Percentiles rank a stretch among this genome's conserved stretches.
Conservation (phyloP, 2,113 vertebrate species). For the Sander lucioperca region DNA sequence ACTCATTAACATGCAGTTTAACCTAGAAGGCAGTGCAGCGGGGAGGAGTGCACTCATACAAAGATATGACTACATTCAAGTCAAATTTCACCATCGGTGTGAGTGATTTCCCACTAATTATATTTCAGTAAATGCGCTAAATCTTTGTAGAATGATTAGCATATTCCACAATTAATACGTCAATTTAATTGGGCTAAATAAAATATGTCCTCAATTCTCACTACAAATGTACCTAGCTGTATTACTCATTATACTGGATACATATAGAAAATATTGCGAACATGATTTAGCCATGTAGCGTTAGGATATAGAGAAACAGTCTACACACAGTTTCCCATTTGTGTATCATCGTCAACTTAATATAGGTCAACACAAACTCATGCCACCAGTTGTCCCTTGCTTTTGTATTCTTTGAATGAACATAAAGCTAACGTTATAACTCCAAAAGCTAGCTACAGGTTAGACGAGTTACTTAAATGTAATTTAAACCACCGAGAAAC, state of each 20-base stretch:
- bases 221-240: not conserved
- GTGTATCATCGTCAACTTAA: not conserved
- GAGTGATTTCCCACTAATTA: not conserved
- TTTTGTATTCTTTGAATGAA: not conserved
- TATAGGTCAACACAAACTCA: not conserved
- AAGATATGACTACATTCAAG: not conserved
- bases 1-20: not conserved
- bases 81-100: not conserved
- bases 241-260: not conserved
- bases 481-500: not conserved
- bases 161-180: not conserved
- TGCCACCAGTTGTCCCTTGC: not conserved
- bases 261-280: not conserved
- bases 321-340: not conserved
- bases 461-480: not conserved
- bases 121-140: not conserved
- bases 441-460: constrained; percentile 2
- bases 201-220: not conserved
- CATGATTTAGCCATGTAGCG: not conserved
- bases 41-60: not conserved
- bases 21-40: not conserved
- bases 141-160: not conserved
- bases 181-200: not conserved
- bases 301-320: not conserved
- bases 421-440: not conserved